Evolutionary conservation across 2,888 invertebrate genomes (phyloP).

Genomic region (Rhagonycha fulva): DNA sequence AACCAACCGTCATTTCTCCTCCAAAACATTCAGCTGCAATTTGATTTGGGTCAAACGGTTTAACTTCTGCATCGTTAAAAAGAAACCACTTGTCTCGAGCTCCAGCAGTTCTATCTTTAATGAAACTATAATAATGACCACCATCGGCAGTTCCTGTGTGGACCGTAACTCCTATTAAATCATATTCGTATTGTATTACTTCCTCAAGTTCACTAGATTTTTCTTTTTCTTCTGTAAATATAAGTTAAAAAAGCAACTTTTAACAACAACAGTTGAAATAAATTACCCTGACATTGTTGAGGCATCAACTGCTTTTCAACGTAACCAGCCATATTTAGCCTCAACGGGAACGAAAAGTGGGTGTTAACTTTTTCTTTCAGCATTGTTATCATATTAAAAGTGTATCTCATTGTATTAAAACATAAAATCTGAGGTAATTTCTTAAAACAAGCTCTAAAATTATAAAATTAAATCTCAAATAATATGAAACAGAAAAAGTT

Average conservation of each 20-base stretch:
- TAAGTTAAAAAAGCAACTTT: conserved; percentile 1
- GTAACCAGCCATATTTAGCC: conserved; percentile 92
- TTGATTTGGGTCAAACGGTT: conserved; percentile 93
- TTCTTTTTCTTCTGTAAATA: conserved; percentile 64
- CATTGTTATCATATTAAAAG: conserved; percentile 98
- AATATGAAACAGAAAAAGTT: neutral
- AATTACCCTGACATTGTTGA: conserved; percentile 76
- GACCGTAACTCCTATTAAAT: conserved; percentile 81
- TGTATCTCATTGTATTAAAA: conserved; percentile 96
- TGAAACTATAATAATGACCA: conserved; percentile 96
- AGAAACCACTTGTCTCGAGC: conserved; percentile 89
- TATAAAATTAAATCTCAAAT: neutral
- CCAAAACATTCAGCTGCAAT: conserved; percentile 96
- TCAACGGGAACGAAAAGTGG: conserved; percentile 92
- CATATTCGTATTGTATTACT: conserved; percentile 75
- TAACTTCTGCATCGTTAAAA: conserved; percentile 92
- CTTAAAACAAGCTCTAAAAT: conserved; percentile 84
- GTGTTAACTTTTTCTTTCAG: conserved; percentile 96
- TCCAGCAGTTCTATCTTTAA: conserved; percentile 78
- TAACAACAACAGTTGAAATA: neutral
- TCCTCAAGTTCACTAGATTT: conserved; percentile 57
- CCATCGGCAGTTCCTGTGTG: conserved; percentile 98
- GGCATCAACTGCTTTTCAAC: conserved; percentile 93
- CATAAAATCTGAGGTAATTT: conserved; percentile 91
- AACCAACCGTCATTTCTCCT: conserved; percentile 88